These are phyloP conservation scores for Holothuria scabra DNA, from an alignment of 53 echinoderm and acorn worm genomes.

Conservation along the genomic window DNA sequence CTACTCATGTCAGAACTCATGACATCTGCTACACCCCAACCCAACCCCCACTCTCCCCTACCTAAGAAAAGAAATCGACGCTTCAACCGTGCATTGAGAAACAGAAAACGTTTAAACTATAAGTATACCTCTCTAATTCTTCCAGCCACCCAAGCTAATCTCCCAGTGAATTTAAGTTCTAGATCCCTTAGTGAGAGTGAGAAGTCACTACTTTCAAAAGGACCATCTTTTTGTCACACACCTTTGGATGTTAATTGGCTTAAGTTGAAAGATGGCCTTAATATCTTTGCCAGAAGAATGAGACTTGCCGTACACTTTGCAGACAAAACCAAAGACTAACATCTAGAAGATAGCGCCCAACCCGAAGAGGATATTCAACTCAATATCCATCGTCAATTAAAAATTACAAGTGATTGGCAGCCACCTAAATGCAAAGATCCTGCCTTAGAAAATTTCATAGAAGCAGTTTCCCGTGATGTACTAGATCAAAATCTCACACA, in stretches of 20 bases:
- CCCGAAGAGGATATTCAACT: too few species aligned
- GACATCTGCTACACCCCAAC: too few species aligned
- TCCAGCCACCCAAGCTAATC: background rate
- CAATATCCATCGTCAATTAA: too few species aligned
- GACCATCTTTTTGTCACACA: background rate
- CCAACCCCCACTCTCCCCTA: too few species aligned
- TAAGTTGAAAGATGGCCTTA: background rate
- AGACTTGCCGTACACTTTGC: too few species aligned
- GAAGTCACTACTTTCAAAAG: background rate
- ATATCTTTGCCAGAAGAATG: background rate
- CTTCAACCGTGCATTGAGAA: background rate
- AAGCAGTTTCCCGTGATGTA: too few species aligned
- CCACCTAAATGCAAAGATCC: background rate
- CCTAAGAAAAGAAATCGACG: conserved; percentile 1
- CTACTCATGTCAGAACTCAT: background rate
- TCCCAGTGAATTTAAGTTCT: background rate
- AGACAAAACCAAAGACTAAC: too few species aligned
- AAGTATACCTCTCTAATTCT: background rate
- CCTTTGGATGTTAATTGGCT: background rate
- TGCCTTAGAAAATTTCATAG: background rate
- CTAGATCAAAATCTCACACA: too few species aligned
- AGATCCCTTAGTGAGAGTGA: background rate
- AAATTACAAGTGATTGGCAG: background rate
- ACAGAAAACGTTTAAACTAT: background rate
- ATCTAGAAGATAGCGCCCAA: too few species aligned